These are phyloP conservation scores for Agraylea sexmaculata DNA, from an alignment of 1,140 invertebrate species.

Conservation along the genomic window DNA sequence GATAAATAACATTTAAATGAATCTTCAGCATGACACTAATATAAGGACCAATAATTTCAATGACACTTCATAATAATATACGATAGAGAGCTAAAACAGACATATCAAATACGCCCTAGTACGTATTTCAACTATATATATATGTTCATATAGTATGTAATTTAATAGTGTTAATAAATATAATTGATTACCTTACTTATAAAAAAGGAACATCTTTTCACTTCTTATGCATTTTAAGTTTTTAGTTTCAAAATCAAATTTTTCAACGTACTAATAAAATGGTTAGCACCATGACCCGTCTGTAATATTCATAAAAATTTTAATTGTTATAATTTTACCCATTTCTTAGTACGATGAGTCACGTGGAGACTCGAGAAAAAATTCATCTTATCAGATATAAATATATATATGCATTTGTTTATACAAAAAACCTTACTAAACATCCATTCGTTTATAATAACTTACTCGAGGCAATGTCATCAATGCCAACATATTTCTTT, in stretches of 20 bases:
- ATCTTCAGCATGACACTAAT: slow-evolving; percentile 12
- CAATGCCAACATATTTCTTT: too few relatives aligned
- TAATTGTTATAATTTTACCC: slow-evolving; percentile 23
- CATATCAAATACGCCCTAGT: slow-evolving; percentile 21
- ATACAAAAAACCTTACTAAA: slow-evolving; percentile 22
- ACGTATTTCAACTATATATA: slow-evolving; percentile 21
- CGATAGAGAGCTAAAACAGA: slow-evolving; percentile 21
- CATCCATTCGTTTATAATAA: slow-evolving; percentile 18
- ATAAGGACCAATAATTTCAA: slow-evolving; percentile 7
- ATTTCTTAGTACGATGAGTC: slow-evolving; percentile 21
- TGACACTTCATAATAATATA: slow-evolving; percentile 14
- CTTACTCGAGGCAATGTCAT: too few relatives aligned
- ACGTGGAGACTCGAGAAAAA: slow-evolving; percentile 17
- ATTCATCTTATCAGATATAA: slow-evolving; percentile 17
- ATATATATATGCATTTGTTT: too few relatives aligned
- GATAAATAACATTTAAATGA: too few relatives aligned
- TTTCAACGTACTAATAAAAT: slow-evolving; percentile 23
- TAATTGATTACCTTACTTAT: slow-evolving; percentile 21
- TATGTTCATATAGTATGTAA: too few relatives aligned
- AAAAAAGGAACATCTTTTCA: slow-evolving; percentile 23
- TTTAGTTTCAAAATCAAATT: slow-evolving; percentile 19
- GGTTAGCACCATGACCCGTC: slow-evolving; percentile 22
- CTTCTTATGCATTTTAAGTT: slow-evolving; percentile 19
- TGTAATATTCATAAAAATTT: slow-evolving; percentile 22
- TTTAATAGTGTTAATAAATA: too few relatives aligned